Percentiles rank a stretch among this genome's conserved stretches.
These are phyloP conservation scores for Aspidapion aeneum DNA, from an alignment of 2,888 invertebrate species.

Conservation along the genomic window DNA sequence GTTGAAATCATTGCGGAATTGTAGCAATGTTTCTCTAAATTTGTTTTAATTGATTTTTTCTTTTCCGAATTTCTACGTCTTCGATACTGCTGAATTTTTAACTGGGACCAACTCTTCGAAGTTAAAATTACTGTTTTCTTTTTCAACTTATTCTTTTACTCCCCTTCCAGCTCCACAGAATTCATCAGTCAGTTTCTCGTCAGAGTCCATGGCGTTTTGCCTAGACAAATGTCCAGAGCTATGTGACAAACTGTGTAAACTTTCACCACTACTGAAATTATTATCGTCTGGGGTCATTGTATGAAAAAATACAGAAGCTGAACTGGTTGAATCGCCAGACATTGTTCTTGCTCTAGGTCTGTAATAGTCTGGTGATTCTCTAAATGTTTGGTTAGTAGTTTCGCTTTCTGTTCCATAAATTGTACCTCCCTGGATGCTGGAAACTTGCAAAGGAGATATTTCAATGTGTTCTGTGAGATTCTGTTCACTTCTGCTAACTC, in stretches of 20 bases:
- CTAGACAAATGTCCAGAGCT: conserved; percentile 40
- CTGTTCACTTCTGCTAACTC: conserved; percentile 33
- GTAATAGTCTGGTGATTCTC: conserved; percentile 20
- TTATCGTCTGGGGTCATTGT: conserved; percentile 18
- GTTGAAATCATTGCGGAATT: conserved; percentile 43
- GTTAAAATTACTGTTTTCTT: no score
- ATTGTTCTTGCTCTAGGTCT: conserved; percentile 34
- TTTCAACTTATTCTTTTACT: neutral
- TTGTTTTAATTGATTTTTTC: no score
- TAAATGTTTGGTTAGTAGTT: conserved; percentile 12
- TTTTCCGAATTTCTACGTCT: no score
- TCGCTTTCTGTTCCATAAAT: conserved; percentile 17
- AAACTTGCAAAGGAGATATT: conserved; percentile 26
- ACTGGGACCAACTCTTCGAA: no score
- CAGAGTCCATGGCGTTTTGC: conserved; percentile 43
- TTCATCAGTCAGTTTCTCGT: conserved; percentile 40
- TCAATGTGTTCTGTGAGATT: conserved; percentile 35
- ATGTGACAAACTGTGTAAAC: conserved; percentile 37
- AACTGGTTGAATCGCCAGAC: conserved; percentile 38
- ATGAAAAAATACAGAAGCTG: conserved; percentile 32
- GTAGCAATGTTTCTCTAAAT: conserved; percentile 44
- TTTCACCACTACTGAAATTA: conserved; percentile 34
- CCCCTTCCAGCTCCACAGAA: conserved; percentile 39
- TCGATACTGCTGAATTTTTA: no score
- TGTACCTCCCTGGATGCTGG: conserved; percentile 24